Base-by-base conservation (phyloP, 2,888 invertebrate genomes). In the Drosophila colorata region DNA sequence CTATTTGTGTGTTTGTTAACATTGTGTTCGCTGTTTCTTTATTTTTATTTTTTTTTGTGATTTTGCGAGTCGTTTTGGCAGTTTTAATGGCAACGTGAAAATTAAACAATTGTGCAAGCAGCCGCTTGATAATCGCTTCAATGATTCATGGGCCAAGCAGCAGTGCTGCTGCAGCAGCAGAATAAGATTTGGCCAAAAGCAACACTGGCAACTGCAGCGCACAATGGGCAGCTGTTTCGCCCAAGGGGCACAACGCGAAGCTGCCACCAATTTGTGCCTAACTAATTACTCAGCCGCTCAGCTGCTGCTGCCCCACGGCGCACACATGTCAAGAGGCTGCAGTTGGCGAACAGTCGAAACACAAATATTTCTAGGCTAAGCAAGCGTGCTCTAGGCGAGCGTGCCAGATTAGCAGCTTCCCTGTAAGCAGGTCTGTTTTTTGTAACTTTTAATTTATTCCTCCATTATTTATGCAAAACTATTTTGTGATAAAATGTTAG, bases 71-170 rank as follows among this genome's bases (percentile, higher is more conserved):
- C 65, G 64, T 80, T 80, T 81, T 79, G 88, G 69, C 82, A 68
- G 63, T 67, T 67, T 87, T 83, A 75, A 70, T 80, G 68, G 87
- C 83, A 88, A 83, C 68, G 87, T 74, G 75, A 87, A 89, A 88
- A 88, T 88, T 89, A 87, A 89, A 89, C 89, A 88, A 86, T 86
- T 86, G 85, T 83, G 90, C 87, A 86, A 89, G 68, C 85, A 47
- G 61, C 76, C 58, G 81, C 66, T 65, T 80, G 84, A 89, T 78
- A 83, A 87, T 82, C 87, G 81, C 74, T 58, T 52, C 67, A 77
- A 70, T 89, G 78, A 81, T 87, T 84, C 89, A 85, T 87, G 78
- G 65, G 31, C 58, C 87, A 66, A 67, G 56, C 58, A 28, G 44
- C 52, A 13, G 43, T 48, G 60, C 60, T 13, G 48, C 58, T 35